Percentiles rank a stretch among this genome's conserved stretches.
Evolutionary conservation across 2,888 invertebrate genomes (phyloP).

Genomic region (Alsophila aescularia): DNA sequence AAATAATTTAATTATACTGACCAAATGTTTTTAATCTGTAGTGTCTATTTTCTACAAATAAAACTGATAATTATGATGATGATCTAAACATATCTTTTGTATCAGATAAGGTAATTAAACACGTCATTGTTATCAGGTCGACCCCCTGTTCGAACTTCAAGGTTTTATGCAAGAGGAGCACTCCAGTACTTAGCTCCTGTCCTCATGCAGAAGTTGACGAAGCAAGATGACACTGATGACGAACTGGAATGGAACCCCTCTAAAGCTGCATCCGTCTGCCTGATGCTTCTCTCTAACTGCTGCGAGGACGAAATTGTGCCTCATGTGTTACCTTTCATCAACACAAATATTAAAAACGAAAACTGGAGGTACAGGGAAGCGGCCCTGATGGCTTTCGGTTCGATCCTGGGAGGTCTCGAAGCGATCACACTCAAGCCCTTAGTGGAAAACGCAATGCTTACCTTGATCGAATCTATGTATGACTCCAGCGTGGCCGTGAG

Average conservation of each 20-base stretch:
- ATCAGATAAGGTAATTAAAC: neutral
- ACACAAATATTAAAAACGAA: constrained; percentile 95
- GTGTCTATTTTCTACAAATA: neutral
- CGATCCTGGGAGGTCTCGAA: constrained; percentile 96
- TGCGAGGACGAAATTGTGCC: constrained; percentile 99
- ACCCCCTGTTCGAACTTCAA: constrained; percentile 96
- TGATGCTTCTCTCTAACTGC: constrained; percentile 98
- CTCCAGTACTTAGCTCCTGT: constrained; percentile 97
- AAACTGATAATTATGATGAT: neutral
- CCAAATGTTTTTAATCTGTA: neutral
- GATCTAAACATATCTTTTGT: neutral
- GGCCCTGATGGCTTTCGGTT: constrained; percentile 99
- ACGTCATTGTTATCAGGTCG: constrained; percentile 83
- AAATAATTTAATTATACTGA: constrained; percentile 13
- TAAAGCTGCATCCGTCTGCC: constrained; percentile 99
- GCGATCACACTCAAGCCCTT: constrained; percentile 93
- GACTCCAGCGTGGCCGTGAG: constrained; percentile 97
- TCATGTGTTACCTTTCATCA: constrained; percentile 97
- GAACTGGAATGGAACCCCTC: constrained; percentile 99
- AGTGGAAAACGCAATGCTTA: constrained; percentile 98
- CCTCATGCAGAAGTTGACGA: constrained; percentile 96
- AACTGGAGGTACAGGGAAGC: constrained; percentile 98
- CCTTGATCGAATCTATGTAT: constrained; percentile 96
- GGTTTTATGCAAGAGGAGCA: constrained; percentile 99
- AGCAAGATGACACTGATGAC: constrained; percentile 98